A percentile compares a stretch with the other conserved stretches of the same genome.
Conservation (phyloP, 2,888 invertebrate species). For the Diaphora mendica region DNA sequence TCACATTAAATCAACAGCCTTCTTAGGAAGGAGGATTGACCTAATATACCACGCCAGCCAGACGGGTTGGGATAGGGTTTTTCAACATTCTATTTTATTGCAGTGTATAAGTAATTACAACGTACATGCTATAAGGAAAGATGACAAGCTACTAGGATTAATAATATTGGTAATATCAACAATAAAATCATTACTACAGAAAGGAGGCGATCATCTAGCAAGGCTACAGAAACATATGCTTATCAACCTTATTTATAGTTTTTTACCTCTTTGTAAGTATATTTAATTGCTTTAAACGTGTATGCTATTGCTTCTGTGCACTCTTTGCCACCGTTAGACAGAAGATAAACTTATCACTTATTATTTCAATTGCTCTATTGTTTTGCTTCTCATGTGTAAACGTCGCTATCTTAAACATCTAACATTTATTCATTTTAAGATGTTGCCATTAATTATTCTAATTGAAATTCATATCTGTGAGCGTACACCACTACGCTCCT, state of each 20-base stretch:
- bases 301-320: no score
- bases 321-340: neutral
- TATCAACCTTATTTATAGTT: slow-evolving; percentile 57
- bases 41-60: no score
- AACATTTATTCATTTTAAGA: neutral
- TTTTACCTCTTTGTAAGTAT: slow-evolving; percentile 69
- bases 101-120: slow-evolving; percentile 60
- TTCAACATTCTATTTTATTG: slow-evolving; percentile 38
- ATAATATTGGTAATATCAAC: slow-evolving; percentile 56
- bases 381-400: neutral
- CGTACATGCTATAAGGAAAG: slow-evolving; percentile 42
- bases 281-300: no score
- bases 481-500: neutral
- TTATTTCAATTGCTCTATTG: neutral
- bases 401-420: neutral
- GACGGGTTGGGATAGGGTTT: no score
- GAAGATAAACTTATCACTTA: neutral
- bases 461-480: neutral
- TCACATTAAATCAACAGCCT: no score
- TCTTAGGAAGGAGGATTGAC: no score
- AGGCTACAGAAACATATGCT: slow-evolving; percentile 47
- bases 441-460: neutral
- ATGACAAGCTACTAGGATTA: slow-evolving; percentile 60
- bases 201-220: slow-evolving; percentile 30
- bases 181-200: slow-evolving; percentile 55